Base-by-base conservation (phyloP, 2,113 vertebrate species). In the Takifugu bimaculatus region DNA sequence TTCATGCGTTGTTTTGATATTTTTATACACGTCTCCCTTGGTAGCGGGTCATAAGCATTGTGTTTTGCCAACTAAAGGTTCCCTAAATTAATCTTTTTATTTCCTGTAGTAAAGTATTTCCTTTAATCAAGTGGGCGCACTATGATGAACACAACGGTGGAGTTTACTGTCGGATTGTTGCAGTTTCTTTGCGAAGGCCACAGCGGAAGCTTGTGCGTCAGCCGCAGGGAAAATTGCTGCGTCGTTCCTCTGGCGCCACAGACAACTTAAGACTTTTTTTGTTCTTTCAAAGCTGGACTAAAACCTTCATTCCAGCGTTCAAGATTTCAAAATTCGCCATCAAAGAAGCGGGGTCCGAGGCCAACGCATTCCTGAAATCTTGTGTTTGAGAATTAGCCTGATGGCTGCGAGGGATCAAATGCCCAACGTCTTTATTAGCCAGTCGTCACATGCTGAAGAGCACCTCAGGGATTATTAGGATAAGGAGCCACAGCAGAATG, bases 391-490 rank as follows among this genome's bases (percentile, higher is more conserved):
- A 43, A 9, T 5, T 3, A 56, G 49, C 35, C 59, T 1, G 56
- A 68, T 47, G 59, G 54, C 55, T 61, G 49, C 35, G 52, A 53
- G 50, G 68, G 80, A 81, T 81, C 74, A 83, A 53, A 75, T 70
- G 62, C 68, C 70, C 75, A 9, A 54, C 70, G 75, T 68, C 64
- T 65, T 78, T 75, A 82, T 80, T 70, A 81, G 67, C 81, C 79
- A 70, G 52, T 81, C 65, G 75, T 85, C 84, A 85, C 84, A 83
- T 88, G 82, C 79, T 77, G 80, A 68, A 58, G 71, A 75, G 69
- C 59, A 61, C 81, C 78, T 82, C 4, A 48, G 75, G 82, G 85
- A 81, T 86, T 87, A 83, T 61, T 68, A 13, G 64, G 83, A 81
- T 85, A 72, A 85, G 53, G 74, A 44, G 51, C 60, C 63, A 44